Conservation (phyloP, 2,113 vertebrate species). For the Amphiprion percula region DNA sequence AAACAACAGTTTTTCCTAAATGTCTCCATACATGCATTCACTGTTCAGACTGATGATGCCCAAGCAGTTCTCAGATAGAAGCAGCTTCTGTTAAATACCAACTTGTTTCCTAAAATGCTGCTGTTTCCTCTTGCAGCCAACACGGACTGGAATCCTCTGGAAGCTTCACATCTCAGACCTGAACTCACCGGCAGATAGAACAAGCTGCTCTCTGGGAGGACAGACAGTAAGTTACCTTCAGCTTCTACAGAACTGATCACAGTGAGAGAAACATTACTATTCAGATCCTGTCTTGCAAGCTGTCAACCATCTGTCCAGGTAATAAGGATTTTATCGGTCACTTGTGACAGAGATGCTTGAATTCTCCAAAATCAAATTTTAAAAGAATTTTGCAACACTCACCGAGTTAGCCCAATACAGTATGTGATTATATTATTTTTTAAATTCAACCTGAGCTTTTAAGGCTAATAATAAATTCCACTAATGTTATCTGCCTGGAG, state of each 20-base stretch:
- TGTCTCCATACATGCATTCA: no score
- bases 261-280: background rate
- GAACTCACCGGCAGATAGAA: constrained; percentile 68
- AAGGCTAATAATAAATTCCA: no score
- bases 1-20: no score
- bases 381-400: no score
- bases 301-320: no score
- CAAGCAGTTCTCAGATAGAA: background rate
- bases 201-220: constrained; percentile 65
- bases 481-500: no score
- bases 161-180: constrained; percentile 64
- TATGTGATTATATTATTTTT: no score
- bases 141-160: constrained; percentile 68
- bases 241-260: background rate
- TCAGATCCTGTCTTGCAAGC: no score
- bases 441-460: background rate
- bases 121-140: constrained; percentile 63
- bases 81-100: background rate
- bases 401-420: no score
- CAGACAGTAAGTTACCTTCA: constrained; percentile 72
- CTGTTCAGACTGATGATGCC: background rate
- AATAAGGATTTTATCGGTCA: no score
- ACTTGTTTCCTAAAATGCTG: background rate
- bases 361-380: no score
- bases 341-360: no score